These are phyloP conservation scores for Isurus oxyrinchus DNA, from an alignment of 2,113 vertebrate species.

Conservation along the genomic window DNA sequence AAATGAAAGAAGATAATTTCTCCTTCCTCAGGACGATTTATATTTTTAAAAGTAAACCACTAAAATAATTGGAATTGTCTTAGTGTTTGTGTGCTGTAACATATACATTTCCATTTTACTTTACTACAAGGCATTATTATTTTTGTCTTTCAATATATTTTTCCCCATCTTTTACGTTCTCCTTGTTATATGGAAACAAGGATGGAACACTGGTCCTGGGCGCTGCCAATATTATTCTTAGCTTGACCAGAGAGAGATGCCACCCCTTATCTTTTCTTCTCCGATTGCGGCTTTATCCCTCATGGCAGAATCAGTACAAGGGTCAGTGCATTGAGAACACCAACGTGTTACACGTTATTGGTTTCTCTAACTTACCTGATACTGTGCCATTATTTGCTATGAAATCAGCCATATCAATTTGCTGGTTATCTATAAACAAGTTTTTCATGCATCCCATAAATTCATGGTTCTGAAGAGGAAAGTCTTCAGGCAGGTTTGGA, in stretches of 20 bases:
- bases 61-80: background rate
- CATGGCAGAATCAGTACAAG: background rate
- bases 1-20: background rate
- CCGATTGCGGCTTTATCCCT: background rate
- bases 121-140: background rate
- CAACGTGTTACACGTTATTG: background rate
- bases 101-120: background rate
- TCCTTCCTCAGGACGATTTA: background rate
- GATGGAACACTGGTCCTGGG: background rate
- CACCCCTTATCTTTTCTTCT: background rate
- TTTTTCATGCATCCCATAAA: conserved; percentile 88
- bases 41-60: background rate
- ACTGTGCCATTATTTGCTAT: conserved; percentile 89
- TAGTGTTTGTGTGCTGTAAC: background rate
- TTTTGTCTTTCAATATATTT: background rate
- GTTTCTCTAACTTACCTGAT: conserved; percentile 59
- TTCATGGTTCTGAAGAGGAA: conserved; percentile 74
- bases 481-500: conserved; percentile 81
- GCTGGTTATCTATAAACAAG: conserved; percentile 75
- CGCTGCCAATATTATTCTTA: background rate
- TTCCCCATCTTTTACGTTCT: background rate
- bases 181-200: background rate
- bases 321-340: background rate
- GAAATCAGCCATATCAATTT: conserved; percentile 81
- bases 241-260: background rate